Evolutionary conservation across 1,140 invertebrate species (phyloP).

Genomic region (Phenacoccus solenopsis): DNA sequence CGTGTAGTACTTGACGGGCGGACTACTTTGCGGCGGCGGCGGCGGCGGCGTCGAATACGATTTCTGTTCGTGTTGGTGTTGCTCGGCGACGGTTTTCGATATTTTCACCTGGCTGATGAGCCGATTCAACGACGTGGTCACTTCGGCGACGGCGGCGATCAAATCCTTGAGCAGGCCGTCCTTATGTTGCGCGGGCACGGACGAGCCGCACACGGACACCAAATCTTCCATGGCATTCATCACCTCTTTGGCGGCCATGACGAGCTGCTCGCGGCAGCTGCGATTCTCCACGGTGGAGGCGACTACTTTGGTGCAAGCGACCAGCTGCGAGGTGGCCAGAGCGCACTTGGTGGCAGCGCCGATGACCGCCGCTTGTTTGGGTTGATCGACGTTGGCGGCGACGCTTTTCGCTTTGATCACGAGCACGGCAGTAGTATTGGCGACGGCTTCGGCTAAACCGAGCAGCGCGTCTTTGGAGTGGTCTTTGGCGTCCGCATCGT

Average conservation of each 20-base stretch:
- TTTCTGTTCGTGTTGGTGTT: background rate
- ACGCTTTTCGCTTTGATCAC: slow-evolving; percentile 91
- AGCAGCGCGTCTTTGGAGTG: slow-evolving; percentile 75
- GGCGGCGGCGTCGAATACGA: slow-evolving; percentile 9
- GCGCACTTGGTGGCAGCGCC: slow-evolving; percentile 92
- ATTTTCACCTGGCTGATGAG: slow-evolving; percentile 81
- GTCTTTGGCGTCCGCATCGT: slow-evolving; percentile 63
- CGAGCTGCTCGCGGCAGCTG: slow-evolving; percentile 86
- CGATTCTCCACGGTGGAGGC: slow-evolving; percentile 74
- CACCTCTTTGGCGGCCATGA: slow-evolving; percentile 84
- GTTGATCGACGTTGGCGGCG: slow-evolving; percentile 67
- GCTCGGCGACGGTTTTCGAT: background rate
- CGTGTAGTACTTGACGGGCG: slow-evolving; percentile 61
- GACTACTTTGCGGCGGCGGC: too few relatives aligned
- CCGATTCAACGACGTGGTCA: slow-evolving; percentile 79
- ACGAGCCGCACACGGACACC: slow-evolving; percentile 69
- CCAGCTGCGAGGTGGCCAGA: slow-evolving; percentile 90
- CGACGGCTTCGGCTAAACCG: slow-evolving; percentile 85
- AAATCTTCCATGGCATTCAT: slow-evolving; percentile 81
- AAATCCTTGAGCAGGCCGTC: slow-evolving; percentile 57
- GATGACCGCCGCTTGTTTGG: slow-evolving; percentile 75
- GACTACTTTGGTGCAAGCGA: slow-evolving; percentile 93
- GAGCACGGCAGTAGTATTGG: slow-evolving; percentile 88
- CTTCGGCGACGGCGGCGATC: slow-evolving; percentile 69
- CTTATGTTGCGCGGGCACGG: slow-evolving; percentile 44